Evolutionary conservation across 2,113 vertebrate species (phyloP), one percentile per base, ranked within the genome.

Genomic region (Silurus glanis): DNA sequence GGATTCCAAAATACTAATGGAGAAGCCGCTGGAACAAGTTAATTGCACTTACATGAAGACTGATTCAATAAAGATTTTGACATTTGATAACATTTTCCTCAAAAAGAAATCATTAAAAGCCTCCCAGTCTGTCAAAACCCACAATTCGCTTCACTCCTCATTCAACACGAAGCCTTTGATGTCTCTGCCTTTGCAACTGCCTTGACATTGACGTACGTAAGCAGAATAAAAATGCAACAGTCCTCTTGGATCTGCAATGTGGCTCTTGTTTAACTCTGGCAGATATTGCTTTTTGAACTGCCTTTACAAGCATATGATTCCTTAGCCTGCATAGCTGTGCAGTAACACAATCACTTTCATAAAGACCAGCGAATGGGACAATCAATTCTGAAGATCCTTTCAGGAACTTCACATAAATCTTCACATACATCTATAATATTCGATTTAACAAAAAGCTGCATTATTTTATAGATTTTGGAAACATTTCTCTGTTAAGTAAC

Each of bases 121-220:
- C 21, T 28, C 51, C 72, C 4, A 75, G 53, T 53, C 10, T 75
- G 49, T 75, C 21, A n/a, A 75, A 75, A 51, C 10, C 21, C n/a
- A 56, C 53, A 79, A 56, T 53, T 76, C 0, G 13, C 56, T 58
- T 56, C n/a, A 17, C 6, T 28, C n/a, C 53, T 58, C 51, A 17
- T 79, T 79, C 53, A 79, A 56, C 17, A n/a, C 53, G 37, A 56
- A 69, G 81, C 37, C 82, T 56, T 53, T 83, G 25, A 83, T 71
- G 53, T 56, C 5, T 8, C 6, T 83, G n/a, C n/a, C 25, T 69
- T 69, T 37, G 25, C 13, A 79, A 28, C 25, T 37, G 19, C 49
- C n/a, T 45, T 83, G 47, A 16, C 61, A 28, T 16, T 1, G n/a
- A 9, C 62, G 19, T 83, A 28, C 8, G 17, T 28, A 82, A 53